A percentile compares a stretch with the other conserved stretches of the same genome.
These are phyloP conservation scores for Podarcis siculus DNA, from an alignment of 2,797 vertebrate genomes.

Conservation along the genomic window DNA sequence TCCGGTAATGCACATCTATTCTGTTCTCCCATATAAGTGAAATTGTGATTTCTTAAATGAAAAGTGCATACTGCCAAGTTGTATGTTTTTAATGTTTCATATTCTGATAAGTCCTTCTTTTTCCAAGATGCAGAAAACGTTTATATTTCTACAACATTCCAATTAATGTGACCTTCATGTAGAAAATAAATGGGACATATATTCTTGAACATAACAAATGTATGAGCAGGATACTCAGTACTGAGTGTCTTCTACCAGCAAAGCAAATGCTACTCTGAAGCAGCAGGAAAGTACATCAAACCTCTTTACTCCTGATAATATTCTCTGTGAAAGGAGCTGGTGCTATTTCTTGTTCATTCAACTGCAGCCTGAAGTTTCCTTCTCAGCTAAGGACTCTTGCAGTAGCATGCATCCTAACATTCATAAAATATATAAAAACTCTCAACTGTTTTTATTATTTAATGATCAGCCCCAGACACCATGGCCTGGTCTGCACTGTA, in stretches of 20 bases:
- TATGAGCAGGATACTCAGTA: too few relatives aligned
- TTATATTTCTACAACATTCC: not conserved
- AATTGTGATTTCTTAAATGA: not conserved
- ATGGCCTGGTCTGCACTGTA: not conserved
- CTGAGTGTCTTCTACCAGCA: not conserved
- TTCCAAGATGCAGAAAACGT: not conserved
- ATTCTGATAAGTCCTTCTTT: not conserved
- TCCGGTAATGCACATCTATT: not conserved
- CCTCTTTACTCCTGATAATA: not conserved
- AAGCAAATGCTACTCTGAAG: not conserved
- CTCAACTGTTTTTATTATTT: not conserved
- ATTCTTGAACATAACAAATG: not conserved
- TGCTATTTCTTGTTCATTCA: not conserved
- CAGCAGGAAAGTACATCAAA: not conserved
- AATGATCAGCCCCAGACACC: not conserved
- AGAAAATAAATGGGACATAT: not conserved
- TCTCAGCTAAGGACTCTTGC: not conserved
- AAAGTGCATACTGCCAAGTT: too few relatives aligned
- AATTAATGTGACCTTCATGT: not conserved
- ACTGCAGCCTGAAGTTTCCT: not conserved
- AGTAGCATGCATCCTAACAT: not conserved
- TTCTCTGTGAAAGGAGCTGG: not conserved
- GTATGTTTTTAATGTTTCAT: not conserved
- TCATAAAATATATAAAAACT: not conserved
- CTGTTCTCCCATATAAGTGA: not conserved